Base-by-base conservation (phyloP, 2,888 invertebrate species). In the Mesorhabditis sp. region DNA sequence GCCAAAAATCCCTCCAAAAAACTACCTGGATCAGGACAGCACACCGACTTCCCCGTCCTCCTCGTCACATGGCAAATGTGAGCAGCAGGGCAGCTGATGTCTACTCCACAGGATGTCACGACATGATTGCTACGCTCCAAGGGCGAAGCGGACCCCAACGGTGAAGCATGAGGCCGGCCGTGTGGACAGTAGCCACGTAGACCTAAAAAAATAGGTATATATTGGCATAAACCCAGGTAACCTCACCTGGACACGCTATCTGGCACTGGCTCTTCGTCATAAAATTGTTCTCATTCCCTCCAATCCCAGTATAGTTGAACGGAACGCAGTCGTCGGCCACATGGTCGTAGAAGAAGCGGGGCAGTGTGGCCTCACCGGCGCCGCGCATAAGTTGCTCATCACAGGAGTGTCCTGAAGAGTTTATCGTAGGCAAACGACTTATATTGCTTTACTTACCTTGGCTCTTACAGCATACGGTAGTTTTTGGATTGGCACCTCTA, bases 221-320 rank as follows among this genome's bases (percentile, higher is more conserved):
- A 42, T 65, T 65, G 7, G 41, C 41, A 28, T 43, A 43, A 58
- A 42, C 2, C 61, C n/a, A 10, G 15, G 4, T 28, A 65, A 43
- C 4, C 66, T 61, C 61, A 75, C 75, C 75, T 0, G 80, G 80
- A 67, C 80, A 80, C 5, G 74, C 72, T 28, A 76, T 74, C 50
- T 76, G 74, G 63, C 83, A 83, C 45, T 74, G 72, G 15, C 77
- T 78, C 62, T 77, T 75, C n/a, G 80, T 76, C 62, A 79, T 45
- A 70, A 83, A 83, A 69, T 82, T 82, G 70, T 83, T 83, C 67
- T 82, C 80, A 69, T 83, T 83, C 64, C 83, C 83, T 13, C 74
- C 79, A 62, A 76, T 68, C 6, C 83, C 83, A 5, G 77, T 73
- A 65, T 83, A 83, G 15, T 75, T 73, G 75, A 83, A 83, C 10